These are phyloP conservation scores for Galeopsomyia nigrocyanea DNA, from an alignment of 2,888 invertebrate genomes.

Conservation along the genomic window DNA sequence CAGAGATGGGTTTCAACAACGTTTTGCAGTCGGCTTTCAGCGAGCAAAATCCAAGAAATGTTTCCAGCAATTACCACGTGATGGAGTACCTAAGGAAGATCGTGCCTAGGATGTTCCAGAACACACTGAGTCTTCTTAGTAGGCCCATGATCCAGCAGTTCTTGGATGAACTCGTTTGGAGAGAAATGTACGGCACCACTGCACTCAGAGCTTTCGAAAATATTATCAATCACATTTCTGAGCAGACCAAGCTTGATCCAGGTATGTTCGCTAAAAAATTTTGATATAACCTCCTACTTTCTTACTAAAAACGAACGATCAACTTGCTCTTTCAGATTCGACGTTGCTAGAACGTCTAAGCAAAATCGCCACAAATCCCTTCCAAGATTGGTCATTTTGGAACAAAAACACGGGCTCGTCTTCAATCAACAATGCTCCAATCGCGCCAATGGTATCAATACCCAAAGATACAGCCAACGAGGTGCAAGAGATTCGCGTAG, in stretches of 20 bases:
- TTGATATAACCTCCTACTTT: neutral
- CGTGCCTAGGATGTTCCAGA: slow-evolving; percentile 92
- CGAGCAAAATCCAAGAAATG: slow-evolving; percentile 70
- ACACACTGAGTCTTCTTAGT: slow-evolving; percentile 84
- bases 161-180: slow-evolving; percentile 90
- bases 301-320: neutral
- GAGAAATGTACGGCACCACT: slow-evolving; percentile 86
- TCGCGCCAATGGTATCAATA: slow-evolving; percentile 54
- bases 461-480: slow-evolving; percentile 47
- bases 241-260: slow-evolving; percentile 80
- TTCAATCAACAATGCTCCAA: too few species aligned
- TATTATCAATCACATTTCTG: slow-evolving; percentile 82
- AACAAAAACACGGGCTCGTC: slow-evolving; percentile 2
- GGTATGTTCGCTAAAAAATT: slow-evolving; percentile 69
- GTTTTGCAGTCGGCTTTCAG: slow-evolving; percentile 76
- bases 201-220: slow-evolving; percentile 86
- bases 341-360: slow-evolving; percentile 67
- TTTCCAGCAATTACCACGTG: slow-evolving; percentile 79
- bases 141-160: slow-evolving; percentile 92
- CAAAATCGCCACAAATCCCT: slow-evolving; percentile 75
- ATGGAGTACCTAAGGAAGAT: slow-evolving; percentile 90
- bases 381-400: slow-evolving; percentile 74
- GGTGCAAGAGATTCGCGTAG: too few species aligned
- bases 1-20: slow-evolving; percentile 83
- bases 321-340: slow-evolving; percentile 58